Conservation (phyloP, 2,113 vertebrate species). For the Catharus fuscescens region DNA sequence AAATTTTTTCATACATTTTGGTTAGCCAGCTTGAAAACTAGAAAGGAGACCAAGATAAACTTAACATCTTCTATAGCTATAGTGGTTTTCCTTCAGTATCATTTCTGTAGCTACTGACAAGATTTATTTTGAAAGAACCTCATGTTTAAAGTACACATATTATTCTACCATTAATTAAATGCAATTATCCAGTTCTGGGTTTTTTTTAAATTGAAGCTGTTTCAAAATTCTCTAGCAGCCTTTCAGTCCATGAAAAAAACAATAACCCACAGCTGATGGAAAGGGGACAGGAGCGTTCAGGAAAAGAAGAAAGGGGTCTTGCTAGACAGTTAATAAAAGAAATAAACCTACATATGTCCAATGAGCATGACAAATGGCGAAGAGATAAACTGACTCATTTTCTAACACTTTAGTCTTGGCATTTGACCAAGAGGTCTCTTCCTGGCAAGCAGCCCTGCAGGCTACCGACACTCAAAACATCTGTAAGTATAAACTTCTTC, state of each 20-base stretch:
- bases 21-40: background rate
- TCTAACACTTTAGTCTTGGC: slow-evolving; percentile 53
- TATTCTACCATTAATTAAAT: slow-evolving; percentile 53
- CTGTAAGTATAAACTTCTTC: slow-evolving; percentile 74
- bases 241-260: background rate
- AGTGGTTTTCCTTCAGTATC: background rate
- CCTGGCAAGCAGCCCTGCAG: slow-evolving; percentile 28
- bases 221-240: accelerated
- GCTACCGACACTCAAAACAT: slow-evolving; percentile 61
- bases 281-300: accelerated
- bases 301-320: background rate
- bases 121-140: slow-evolving; percentile 39
- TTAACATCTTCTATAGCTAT: slow-evolving; percentile 73
- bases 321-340: background rate
- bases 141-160: slow-evolving; percentile 41
- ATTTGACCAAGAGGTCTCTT: slow-evolving; percentile 27
- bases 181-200: background rate
- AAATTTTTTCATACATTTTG: background rate
- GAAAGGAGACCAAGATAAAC: slow-evolving; percentile 39
- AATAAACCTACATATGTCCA: background rate
- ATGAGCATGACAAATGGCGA: slow-evolving; percentile 26
- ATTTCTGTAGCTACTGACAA: slow-evolving; percentile 2
- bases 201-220: background rate
- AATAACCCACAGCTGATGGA: background rate
- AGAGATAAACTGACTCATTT: slow-evolving; percentile 64